These are phyloP conservation scores for Thalassarche chlororhynchos DNA, from an alignment of 2,113 vertebrate species.

Conservation along the genomic window DNA sequence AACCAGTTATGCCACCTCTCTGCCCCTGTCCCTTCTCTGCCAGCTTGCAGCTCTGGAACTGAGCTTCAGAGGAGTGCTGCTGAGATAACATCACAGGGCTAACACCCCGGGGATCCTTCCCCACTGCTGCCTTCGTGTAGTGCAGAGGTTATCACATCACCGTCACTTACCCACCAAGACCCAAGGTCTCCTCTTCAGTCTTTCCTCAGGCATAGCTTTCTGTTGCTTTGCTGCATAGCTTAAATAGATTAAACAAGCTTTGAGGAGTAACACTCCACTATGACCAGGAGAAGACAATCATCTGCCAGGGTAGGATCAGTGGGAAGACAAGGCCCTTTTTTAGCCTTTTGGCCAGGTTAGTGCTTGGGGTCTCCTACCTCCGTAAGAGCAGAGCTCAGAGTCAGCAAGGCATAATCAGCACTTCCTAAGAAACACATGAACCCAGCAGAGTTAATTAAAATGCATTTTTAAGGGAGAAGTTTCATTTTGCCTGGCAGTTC, in stretches of 20 bases:
- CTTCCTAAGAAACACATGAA: background rate
- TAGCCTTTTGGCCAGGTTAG: background rate
- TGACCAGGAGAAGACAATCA: background rate
- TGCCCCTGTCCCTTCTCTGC: background rate
- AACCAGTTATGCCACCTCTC: fast-evolving
- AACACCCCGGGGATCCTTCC: background rate
- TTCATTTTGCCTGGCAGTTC: background rate
- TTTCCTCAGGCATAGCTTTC: background rate
- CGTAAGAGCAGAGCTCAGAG: background rate
- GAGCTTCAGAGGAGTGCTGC: background rate
- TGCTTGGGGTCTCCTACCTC: background rate
- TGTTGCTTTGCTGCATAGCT: background rate
- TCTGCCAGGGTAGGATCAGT: background rate
- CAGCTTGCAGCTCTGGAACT: background rate
- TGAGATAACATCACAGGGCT: background rate
- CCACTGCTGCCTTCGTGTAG: fast-evolving
- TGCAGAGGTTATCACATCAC: background rate
- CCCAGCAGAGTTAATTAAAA: conserved; percentile 10
- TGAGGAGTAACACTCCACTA: background rate
- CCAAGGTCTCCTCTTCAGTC: background rate
- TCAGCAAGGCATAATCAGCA: background rate
- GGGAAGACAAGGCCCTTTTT: background rate
- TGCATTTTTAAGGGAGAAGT: conserved; percentile 2
- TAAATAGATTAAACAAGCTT: background rate
- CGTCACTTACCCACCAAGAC: background rate